These are phyloP conservation scores for Saccostrea echinata DNA, from an alignment of 1,140 invertebrate genomes.

Conservation along the genomic window DNA sequence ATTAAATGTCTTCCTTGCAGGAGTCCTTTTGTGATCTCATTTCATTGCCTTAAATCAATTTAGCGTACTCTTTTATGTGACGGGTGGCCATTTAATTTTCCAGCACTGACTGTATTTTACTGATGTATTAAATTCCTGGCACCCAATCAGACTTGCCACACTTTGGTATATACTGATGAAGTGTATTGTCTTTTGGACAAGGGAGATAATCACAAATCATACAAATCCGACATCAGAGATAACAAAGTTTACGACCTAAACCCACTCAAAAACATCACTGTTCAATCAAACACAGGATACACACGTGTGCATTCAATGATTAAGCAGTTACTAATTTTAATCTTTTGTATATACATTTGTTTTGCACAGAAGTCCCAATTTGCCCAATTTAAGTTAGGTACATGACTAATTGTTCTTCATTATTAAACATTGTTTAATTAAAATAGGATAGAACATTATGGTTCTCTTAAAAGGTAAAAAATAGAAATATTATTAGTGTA, in stretches of 20 bases:
- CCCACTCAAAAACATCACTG: background rate
- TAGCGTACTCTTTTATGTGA: constrained; percentile 13
- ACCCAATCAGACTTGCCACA: background rate
- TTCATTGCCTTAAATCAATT: constrained; percentile 37
- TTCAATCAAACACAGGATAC: constrained; percentile 5
- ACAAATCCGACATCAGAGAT: background rate
- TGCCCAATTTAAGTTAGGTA: background rate
- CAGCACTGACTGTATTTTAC: background rate
- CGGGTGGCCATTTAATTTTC: constrained; percentile 1
- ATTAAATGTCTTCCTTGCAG: constrained; percentile 7
- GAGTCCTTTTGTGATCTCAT: constrained; percentile 28
- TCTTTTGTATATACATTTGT: background rate
- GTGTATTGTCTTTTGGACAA: constrained; percentile 8
- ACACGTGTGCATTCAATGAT: constrained; percentile 6
- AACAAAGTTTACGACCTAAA: constrained; percentile 29
- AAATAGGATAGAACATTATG: background rate
- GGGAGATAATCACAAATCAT: background rate
- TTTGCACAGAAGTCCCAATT: background rate
- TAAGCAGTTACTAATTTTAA: background rate
- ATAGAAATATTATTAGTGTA: background rate
- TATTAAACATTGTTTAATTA: background rate
- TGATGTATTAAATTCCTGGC: constrained; percentile 27
- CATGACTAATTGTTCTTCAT: constrained; percentile 19
- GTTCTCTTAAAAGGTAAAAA: constrained; percentile 28
- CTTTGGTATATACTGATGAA: constrained; percentile 15